These are phyloP conservation scores for Onychomys leucogaster DNA, from an alignment of 2,797 vertebrate species.

Conservation along the genomic window DNA sequence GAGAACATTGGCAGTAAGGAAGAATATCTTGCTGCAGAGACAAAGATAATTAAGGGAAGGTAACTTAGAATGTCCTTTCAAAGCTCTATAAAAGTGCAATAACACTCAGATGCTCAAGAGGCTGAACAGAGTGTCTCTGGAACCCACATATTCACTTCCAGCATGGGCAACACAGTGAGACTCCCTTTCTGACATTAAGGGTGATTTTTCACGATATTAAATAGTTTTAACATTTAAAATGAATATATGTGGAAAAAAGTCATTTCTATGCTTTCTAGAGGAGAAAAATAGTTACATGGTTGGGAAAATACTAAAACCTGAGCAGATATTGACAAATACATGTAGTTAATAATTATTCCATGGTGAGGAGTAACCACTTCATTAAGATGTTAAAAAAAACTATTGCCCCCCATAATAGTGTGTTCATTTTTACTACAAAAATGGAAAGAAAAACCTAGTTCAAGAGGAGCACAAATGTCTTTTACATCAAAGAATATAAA, in stretches of 20 bases:
- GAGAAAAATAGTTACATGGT: constrained; percentile 90
- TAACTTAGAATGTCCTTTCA: constrained; percentile 90
- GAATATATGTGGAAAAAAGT: not conserved
- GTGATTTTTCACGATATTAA: fast-evolving
- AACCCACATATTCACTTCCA: not conserved
- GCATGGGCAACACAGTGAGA: not conserved
- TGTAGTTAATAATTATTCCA: constrained; percentile 77
- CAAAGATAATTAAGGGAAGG: constrained; percentile 88
- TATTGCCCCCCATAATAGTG: constrained; percentile 86
- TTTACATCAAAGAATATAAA: constrained; percentile 89
- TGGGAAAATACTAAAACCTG: constrained; percentile 90
- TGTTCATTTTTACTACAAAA: constrained; percentile 90
- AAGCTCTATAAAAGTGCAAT: not conserved
- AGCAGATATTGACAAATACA: constrained; percentile 81
- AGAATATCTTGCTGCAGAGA: not conserved
- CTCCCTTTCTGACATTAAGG: not conserved
- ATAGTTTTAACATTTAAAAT: not conserved
- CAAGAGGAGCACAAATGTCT: constrained; percentile 87
- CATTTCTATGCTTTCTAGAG: constrained; percentile 86
- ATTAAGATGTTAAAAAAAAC: constrained; percentile 86
- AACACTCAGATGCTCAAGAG: not conserved
- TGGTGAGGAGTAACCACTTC: constrained; percentile 80
- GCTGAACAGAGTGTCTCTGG: not conserved
- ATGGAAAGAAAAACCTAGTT: constrained; percentile 88
- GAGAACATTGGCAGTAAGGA: fast-evolving